These are phyloP conservation scores for Sinocyclocheilus rhinocerous DNA, from an alignment of 2,113 vertebrate genomes.

Conservation along the genomic window DNA sequence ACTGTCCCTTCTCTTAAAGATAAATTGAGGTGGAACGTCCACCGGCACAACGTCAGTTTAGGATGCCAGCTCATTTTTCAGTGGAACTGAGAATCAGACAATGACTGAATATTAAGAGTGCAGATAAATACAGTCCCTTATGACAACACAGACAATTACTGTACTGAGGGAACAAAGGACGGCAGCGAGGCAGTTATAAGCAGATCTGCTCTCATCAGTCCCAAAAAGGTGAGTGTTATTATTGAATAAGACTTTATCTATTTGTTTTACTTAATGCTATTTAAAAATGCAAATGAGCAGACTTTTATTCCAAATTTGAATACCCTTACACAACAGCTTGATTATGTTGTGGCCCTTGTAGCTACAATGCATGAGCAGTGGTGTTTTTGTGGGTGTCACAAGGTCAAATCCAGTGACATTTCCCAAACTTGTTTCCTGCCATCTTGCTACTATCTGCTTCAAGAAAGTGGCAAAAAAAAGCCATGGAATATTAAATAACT, in stretches of 20 bases:
- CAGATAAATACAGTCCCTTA: conserved; percentile 24
- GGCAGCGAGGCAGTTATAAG: background rate
- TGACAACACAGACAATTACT: background rate
- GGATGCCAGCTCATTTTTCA: conserved; percentile 23
- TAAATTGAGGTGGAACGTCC: conserved; percentile 20
- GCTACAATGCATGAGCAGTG: background rate
- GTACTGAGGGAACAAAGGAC: background rate
- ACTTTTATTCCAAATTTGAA: background rate
- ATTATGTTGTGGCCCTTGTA: background rate
- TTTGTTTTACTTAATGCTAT: background rate
- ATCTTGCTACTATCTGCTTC: background rate
- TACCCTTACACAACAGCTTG: background rate
- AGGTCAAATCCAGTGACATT: background rate
- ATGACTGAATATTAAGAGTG: conserved; percentile 24
- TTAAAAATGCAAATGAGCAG: background rate
- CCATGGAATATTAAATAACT: background rate
- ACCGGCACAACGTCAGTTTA: conserved; percentile 16
- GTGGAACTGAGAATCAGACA: conserved; percentile 1
- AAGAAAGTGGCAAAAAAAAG: background rate
- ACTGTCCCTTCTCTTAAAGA: conserved; percentile 27
- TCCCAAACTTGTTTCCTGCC: background rate
- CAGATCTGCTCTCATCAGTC: background rate
- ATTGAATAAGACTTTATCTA: background rate
- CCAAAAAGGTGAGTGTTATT: background rate
- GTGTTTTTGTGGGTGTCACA: background rate